Evolutionary conservation across 1,140 invertebrate species (phyloP), one percentile per base, ranked within the genome.

Genomic region (Pectinophora gossypiella): DNA sequence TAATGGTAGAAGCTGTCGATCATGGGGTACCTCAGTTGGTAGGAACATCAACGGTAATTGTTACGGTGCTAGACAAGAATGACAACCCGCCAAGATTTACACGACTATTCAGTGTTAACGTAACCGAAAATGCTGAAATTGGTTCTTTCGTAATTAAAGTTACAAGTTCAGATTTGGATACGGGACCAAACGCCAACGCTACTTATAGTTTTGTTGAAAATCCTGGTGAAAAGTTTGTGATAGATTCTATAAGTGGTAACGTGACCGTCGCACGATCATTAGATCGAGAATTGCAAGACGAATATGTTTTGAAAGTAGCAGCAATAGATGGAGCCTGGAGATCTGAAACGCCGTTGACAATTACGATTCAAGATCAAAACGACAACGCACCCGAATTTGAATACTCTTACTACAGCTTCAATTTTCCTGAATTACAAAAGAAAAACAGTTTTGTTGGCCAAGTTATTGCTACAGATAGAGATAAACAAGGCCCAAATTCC

Each of bases 41-140:
- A 0, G 96, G 97, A 6, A 94, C 94, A 0, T 92, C 96, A 0
- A 96, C 94, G 20, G 94, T 99, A 0, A 70, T 95, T 12, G 90
- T 99, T 0, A 95, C 92, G 3, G 92, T 99, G 12, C 75, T 94
- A 13, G 97, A 99, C 73, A 97, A 97, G 80, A 99, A 99, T 85
- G 97, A 99, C 79, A 98, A 98, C 82, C 95, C 96, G 7, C 97
- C 97, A 0, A 90, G 94, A 55, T 99, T 99, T 76, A 98, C 96
- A 0, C 88, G 96, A 43, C 83, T 98, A 0, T 98, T 98, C 77
- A 97, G 94, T 68, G 95, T 97, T 0, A 98, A 98, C 73, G 96
- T 99, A 0, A 98, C 97, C 0, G 98, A 99, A 89, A 98, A 99
- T 85, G 92, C 95, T 0, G 94, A 96, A 59, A 91, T 98, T 36